Conservation (phyloP, 2,113 vertebrate genomes). For the Geothlypis trichas region DNA sequence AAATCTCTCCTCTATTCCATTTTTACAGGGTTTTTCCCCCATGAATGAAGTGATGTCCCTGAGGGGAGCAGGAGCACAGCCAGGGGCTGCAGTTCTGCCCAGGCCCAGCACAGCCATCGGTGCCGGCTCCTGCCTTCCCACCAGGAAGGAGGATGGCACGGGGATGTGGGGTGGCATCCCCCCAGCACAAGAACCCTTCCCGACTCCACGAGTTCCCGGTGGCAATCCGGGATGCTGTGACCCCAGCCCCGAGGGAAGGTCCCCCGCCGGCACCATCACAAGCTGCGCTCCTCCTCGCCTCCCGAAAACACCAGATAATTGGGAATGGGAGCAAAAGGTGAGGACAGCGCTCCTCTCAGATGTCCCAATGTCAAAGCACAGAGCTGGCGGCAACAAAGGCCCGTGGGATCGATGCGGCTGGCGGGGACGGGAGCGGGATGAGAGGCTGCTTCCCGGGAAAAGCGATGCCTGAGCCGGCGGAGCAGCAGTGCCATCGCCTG, state of each 20-base stretch:
- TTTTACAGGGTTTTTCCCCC: accelerated
- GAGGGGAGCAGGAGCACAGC: accelerated
- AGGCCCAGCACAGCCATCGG: accelerated
- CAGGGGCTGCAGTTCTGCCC: background rate
- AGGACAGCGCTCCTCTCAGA: background rate
- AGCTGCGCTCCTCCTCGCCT: background rate
- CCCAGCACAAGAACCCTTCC: background rate
- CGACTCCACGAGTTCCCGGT: accelerated
- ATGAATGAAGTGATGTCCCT: accelerated
- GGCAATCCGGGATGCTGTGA: background rate
- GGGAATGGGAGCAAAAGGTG: background rate
- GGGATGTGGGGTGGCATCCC: background rate
- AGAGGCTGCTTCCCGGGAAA: background rate
- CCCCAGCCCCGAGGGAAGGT: background rate
- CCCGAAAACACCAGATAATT: background rate
- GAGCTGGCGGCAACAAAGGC: background rate
- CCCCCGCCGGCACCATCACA: background rate
- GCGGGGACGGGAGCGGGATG: background rate
- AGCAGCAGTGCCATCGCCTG: constrained; percentile 28
- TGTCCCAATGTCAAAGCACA: background rate
- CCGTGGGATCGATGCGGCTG: background rate
- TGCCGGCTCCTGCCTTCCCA: background rate
- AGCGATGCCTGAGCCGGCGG: background rate
- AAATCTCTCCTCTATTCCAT: background rate
- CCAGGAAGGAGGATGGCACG: accelerated